Base-by-base conservation (phyloP, 1,140 invertebrate species). In the Pinna nobilis region DNA sequence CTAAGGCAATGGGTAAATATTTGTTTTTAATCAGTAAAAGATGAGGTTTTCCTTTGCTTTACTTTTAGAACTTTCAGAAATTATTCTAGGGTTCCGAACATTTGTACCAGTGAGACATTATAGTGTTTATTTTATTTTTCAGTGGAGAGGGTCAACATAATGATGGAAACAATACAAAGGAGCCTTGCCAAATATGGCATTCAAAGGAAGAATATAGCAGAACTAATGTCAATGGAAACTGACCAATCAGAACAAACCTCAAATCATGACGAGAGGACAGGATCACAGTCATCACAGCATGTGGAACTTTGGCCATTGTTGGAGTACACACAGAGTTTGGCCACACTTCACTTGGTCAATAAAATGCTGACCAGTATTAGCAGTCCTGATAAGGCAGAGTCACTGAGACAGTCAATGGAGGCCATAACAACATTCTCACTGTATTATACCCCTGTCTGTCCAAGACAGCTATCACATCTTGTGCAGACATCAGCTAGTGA, bases 181-280 rank as follows among this genome's bases (percentile, higher is more conserved):
- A 20, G 18, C 2, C 37, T 13, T 35, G 32, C 18, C n/a, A 59
- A n/a, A 33, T 59, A 20, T 35, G 55, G 28, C 13, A 18, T 35
- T 33, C 37, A 7, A 59, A 33, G 37, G 15, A 33, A 33, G 4
- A 47, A 15, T 28, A 15, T 32, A 57, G 4, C 33, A 55, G 25
- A 57, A 20, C 13, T 5, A 2, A 47, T 20, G 18, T 30, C 23
- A 69, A 41, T 69, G 32, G 51, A 75, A 44, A 60, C 47, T 49
- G 76, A 76, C 50, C 50, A 70, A 61, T 61, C 67, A 61, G 67
- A 70, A 28, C 6, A 18, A 5, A 51, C 13, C 5, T n/a, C n/a
- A n/a, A n/a, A n/a, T n/a, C n/a, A n/a, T n/a, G n/a, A n/a, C n/a
- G n/a, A n/a, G n/a, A n/a, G n/a, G n/a, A 4, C 1, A 35, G 30